Conservation (phyloP, 2,797 vertebrate species). For the Sebastolobus altivelis region DNA sequence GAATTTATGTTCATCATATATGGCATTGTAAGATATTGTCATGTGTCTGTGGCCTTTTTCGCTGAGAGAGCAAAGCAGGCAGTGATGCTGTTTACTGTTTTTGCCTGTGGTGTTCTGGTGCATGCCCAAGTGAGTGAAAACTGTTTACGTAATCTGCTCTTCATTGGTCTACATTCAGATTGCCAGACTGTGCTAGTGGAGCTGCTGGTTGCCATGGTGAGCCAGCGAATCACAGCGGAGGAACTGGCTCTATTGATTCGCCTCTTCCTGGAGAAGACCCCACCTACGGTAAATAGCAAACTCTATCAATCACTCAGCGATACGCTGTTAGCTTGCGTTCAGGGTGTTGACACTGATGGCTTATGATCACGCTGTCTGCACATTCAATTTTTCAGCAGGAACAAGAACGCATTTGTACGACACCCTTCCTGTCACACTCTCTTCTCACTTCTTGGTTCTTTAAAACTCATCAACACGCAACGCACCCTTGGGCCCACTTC, state of each 20-base stretch:
- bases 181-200: slow-evolving; percentile 93
- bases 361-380: slow-evolving; percentile 17
- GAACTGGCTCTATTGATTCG: slow-evolving; percentile 93
- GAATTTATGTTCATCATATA: background rate
- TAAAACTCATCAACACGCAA: slow-evolving; percentile 50
- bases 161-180: slow-evolving; percentile 79
- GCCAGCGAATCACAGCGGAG: slow-evolving; percentile 91
- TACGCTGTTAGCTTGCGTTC: slow-evolving; percentile 23
- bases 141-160: slow-evolving; percentile 52
- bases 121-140: slow-evolving; percentile 39
- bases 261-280: slow-evolving; percentile 94
- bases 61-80: background rate
- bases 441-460: slow-evolving; percentile 37
- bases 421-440: slow-evolving; percentile 19
- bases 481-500: slow-evolving; percentile 14
- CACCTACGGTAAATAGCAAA: slow-evolving; percentile 90
- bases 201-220: slow-evolving; percentile 94
- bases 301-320: slow-evolving; percentile 44
- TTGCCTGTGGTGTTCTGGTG: slow-evolving; percentile 22
- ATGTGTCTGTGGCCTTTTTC: background rate
- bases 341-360: slow-evolving; percentile 33
- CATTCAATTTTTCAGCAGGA: slow-evolving; percentile 16
- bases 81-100: slow-evolving; percentile 21
- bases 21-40: background rate
- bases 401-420: slow-evolving; percentile 24